Percentiles rank a stretch among this genome's conserved stretches.
Conservation (phyloP, 2,888 invertebrate species). For the Acanthosoma haemorrhoidale region DNA sequence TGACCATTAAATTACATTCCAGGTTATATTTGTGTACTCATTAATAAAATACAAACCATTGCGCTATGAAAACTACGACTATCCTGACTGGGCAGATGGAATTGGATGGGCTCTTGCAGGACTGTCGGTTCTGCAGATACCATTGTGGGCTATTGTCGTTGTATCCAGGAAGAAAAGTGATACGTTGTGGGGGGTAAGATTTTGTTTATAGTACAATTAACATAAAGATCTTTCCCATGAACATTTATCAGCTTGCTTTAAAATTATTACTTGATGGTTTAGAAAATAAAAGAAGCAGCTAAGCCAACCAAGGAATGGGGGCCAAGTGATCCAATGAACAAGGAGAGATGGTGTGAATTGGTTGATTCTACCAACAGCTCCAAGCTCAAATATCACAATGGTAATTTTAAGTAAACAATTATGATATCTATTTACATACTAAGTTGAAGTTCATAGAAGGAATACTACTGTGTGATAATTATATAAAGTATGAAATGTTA, state of each 20-base stretch:
- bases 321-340: constrained; percentile 52
- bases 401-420: no score
- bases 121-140: constrained; percentile 44
- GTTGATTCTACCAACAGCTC: constrained; percentile 31
- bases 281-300: constrained; percentile 46
- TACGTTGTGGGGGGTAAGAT: constrained; percentile 39
- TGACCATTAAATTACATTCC: no score
- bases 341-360: constrained; percentile 57
- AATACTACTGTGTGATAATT: not conserved
- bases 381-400: constrained; percentile 39
- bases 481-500: not conserved
- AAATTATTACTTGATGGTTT: not conserved
- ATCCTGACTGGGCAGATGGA: constrained; percentile 44
- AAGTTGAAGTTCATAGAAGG: no score
- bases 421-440: no score
- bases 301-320: constrained; percentile 58
- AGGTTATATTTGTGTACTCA: constrained; percentile 45
- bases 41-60: constrained; percentile 44
- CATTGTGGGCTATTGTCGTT: constrained; percentile 43
- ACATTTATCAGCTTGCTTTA: not conserved
- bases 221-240: not conserved
- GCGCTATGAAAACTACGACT: constrained; percentile 44
- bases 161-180: constrained; percentile 42
- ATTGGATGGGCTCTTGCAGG: constrained; percentile 44
- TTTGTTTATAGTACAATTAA: no score